Percentiles rank a stretch among this genome's conserved stretches.
phyloP scores from a whole-genome alignment of 92 coral and sea anemone genomes.

The Parazoanthus swiftii region DNA sequence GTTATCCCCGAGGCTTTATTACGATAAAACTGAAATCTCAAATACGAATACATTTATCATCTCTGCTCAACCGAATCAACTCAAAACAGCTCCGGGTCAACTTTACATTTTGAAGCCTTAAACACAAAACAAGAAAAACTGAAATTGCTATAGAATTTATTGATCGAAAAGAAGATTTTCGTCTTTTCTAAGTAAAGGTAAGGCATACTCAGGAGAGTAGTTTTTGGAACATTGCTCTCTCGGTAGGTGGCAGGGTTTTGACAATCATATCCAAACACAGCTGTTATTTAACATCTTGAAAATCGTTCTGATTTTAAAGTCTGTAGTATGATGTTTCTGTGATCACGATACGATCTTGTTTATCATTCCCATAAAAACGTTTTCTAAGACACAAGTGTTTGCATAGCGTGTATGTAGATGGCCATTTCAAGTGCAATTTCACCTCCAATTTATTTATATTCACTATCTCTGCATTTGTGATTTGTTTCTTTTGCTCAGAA shows the following conservation, averaged over 20 bases:
- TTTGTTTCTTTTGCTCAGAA: neutral
- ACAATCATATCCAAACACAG: neutral
- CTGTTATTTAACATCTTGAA: constrained; percentile 4
- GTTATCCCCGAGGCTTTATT: constrained; percentile 29
- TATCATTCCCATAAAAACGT: neutral
- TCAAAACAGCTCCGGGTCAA: constrained; percentile 33
- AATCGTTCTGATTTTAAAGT: neutral
- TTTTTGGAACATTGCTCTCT: neutral
- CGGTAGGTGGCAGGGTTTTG: neutral
- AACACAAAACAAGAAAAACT: neutral
- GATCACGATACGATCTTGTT: neutral
- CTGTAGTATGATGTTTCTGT: neutral
- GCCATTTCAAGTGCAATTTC: neutral
- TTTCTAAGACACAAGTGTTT: neutral
- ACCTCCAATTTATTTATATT: neutral
- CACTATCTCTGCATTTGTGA: neutral
- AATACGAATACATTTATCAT: constrained; percentile 23
- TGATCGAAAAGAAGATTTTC: neutral
- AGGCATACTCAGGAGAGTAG: neutral
- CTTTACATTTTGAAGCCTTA: neutral
- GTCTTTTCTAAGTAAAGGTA: constrained; percentile 4
- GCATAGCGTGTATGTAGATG: neutral
- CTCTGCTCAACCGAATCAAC: constrained; percentile 14
- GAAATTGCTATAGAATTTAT: neutral
- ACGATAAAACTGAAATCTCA: neutral